A percentile compares a stretch with the other conserved stretches of the same genome.
phyloP scores from a whole-genome alignment of 2,797 vertebrate species.

The Macropus fuliginosus region DNA sequence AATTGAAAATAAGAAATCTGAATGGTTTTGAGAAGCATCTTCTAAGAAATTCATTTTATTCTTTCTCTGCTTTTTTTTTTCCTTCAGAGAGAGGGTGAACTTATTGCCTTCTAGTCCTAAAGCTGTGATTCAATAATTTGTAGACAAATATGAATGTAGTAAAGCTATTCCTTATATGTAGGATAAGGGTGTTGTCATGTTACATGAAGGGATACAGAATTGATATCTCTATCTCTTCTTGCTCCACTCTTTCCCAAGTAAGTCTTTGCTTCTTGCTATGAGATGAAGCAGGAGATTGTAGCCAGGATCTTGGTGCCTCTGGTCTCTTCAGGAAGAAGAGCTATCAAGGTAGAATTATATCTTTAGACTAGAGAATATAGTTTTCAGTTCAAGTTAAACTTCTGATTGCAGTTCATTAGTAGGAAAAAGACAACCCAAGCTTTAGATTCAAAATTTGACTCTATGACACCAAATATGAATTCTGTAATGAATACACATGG shows the following conservation, averaged over 20 bases:
- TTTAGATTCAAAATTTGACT: neutral
- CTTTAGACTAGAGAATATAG: neutral
- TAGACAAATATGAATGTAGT: neutral
- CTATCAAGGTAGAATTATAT: neutral
- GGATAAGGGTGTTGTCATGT: neutral
- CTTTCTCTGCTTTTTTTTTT: neutral
- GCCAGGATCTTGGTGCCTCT: neutral
- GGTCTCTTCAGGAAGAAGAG: neutral
- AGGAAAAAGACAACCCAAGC: neutral
- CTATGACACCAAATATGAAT: neutral
- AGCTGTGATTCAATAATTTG: neutral
- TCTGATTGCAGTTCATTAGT: neutral
- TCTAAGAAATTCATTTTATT: neutral
- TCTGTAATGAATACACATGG: neutral
- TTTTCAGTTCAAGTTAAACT: neutral
- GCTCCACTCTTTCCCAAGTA: neutral
- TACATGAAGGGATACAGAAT: neutral
- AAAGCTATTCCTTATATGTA: neutral
- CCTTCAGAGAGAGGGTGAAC: neutral
- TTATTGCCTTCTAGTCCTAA: neutral
- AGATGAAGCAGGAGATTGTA: neutral
- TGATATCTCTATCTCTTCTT: neutral
- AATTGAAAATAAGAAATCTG: neutral
- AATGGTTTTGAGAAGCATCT: neutral
- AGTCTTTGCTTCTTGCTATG: neutral